Evolutionary conservation across 2,797 vertebrate genomes (phyloP), one percentile per base, ranked within the genome.

Genomic region (Hypotaenidia okinawae): DNA sequence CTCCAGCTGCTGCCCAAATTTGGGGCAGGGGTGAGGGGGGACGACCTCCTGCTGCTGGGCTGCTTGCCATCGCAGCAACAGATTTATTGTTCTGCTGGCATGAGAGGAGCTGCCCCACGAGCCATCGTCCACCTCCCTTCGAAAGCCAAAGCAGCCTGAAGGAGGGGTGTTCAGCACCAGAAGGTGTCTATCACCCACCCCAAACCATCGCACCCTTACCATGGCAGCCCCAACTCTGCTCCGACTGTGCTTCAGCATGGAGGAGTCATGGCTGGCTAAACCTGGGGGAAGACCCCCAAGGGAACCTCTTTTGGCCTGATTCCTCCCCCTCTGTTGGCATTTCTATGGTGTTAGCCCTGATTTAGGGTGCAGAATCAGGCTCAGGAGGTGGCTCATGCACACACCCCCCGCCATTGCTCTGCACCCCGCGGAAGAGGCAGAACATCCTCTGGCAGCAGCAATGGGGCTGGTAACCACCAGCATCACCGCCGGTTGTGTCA

Each of bases 201-300:
- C 41, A 58, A 39, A 7, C 3, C 58, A 35, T 39, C 43, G 5
- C 68, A 30, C 3, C 76, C 68, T 7, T 6, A 6, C 39, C 6
- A 24, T 0, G 1, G 30, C 57, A n/a, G 5, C 55, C 47, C 72
- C 4, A 75, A 4, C 67, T 1, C 80, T 0, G 0, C 54, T 45
- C 89, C 74, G 0, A 0, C 37, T 1, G 6, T 2, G 19, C 63
- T 72, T 18, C 0, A 0, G 58, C 55, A 39, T 58, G 0, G 15
- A 2, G 18, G 14, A 2, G 5, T 6, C 76, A 1, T 3, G 25
- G 57, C 7, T 51, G 87, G 32, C 28, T 1, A 16, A 8, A 27
- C 3, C 11, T 18, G 74, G 68, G 13, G 9, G 74, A 39, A 61
- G 19, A 28, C 5, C 61, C 32, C 12, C 0, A 10, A 32, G 23